Evolutionary conservation across 2,888 invertebrate genomes (phyloP).

Genomic region (Drosophila birchii): DNA sequence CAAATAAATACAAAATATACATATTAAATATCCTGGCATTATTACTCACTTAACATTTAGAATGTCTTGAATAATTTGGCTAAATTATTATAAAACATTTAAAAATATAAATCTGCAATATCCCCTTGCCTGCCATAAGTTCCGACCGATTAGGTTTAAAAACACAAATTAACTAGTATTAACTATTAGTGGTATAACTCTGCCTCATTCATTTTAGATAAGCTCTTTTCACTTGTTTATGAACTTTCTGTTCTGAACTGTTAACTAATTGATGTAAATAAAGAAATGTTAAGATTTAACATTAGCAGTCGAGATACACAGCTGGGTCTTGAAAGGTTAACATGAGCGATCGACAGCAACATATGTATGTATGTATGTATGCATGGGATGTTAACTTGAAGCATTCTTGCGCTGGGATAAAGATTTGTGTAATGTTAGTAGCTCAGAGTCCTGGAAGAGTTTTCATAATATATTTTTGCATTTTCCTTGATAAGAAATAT

Average conservation of each 20-base stretch:
- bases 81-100: neutral
- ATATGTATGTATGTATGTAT: neutral
- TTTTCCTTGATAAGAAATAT: neutral
- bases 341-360: slow-evolving; percentile 4
- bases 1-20: neutral
- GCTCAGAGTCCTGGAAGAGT: slow-evolving; percentile 6
- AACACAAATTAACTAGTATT: neutral
- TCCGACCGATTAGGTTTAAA: neutral
- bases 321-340: neutral
- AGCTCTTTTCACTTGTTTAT: neutral
- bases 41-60: neutral
- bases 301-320: slow-evolving; percentile 1
- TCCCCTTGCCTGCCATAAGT: neutral
- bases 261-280: neutral
- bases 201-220: neutral
- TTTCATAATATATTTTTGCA: neutral
- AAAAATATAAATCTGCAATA: neutral
- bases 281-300: neutral
- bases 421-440: slow-evolving; percentile 1
- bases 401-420: slow-evolving; percentile 1
- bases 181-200: neutral
- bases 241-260: too few species aligned
- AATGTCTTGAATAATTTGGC: neutral
- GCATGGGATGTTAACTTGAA: neutral
- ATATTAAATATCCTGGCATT: neutral